Evolutionary conservation across 2,113 vertebrate species (phyloP), one percentile per base, ranked within the genome.

Genomic region (Hemibagrus wyckioides): DNA sequence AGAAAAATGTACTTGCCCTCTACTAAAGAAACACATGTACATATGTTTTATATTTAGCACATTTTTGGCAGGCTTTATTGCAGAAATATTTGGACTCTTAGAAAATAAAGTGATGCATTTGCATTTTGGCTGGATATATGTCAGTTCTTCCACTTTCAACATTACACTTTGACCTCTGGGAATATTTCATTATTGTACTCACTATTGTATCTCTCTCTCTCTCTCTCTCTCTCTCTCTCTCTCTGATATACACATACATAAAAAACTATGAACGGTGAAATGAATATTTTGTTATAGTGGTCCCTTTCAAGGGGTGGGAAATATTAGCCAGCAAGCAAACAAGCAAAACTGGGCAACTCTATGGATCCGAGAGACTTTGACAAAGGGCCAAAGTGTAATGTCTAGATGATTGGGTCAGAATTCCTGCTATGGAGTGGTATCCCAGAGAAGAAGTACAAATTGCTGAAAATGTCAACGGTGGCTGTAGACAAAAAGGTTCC

Each of bases 11-110:
- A 59, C 9, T 21, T 77, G 10, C 8, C 76, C 19, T 57, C 9
- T 81, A 67, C 48, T 65, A 80, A 85, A 79, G 33, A 83, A 50
- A 73, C 28, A 61, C 23, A 48, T 81, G 65, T 75, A 82, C 52
- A 82, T 54, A 73, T 82, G 44, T 87, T 87, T 87, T 87, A 87
- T 87, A 87, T 75, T 82, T 59, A 75, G 39, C 19, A 71, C 63
- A 82, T 73, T 86, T 85, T 82, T 82, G 85, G 85, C 59, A 86
- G 61, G 85, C 50, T 86, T 86, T 86, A 73, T 48, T 86, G 65
- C 36, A 61, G 36, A 82, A 82, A 87, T 57, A 87, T 75, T 82
- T 59, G 54, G 41, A 87, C 25, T 61, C 44, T 28, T 75, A 75
- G 15, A 71, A 75, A 87, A 87, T 87, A 87, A 87, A 87, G 67